Evolutionary conservation across 2,888 invertebrate species (phyloP).

Genomic region (Hemicrepidius hirtus): DNA sequence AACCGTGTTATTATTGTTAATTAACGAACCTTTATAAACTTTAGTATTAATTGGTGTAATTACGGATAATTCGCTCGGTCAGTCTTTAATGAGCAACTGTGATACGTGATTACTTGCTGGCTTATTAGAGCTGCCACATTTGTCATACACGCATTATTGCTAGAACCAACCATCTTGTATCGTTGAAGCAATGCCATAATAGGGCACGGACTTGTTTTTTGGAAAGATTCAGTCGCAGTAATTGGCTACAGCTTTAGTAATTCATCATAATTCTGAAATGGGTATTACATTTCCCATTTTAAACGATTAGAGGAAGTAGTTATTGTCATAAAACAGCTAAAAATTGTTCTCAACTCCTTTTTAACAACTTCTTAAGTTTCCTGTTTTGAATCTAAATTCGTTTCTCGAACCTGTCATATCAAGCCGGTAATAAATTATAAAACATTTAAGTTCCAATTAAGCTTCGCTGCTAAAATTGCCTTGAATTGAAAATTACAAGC

Average conservation of each 20-base stretch:
- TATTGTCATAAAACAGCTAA: constrained; percentile 25
- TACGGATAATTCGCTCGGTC: constrained; percentile 65
- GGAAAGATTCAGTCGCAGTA: constrained; percentile 63
- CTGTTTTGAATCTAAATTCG: constrained; percentile 20
- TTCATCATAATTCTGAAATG: constrained; percentile 42
- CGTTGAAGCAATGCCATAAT: constrained; percentile 65
- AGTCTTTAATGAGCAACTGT: constrained; percentile 65
- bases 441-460: constrained; percentile 36
- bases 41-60: constrained; percentile 69
- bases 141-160: constrained; percentile 63
- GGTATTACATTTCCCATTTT: constrained; percentile 24
- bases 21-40: constrained; percentile 64
- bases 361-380: constrained; percentile 20
- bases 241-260: constrained; percentile 60
- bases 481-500: constrained; percentile 31
- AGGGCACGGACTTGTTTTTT: constrained; percentile 65
- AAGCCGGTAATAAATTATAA: constrained; percentile 23
- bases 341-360: constrained; percentile 1
- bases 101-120: constrained; percentile 67
- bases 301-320: constrained; percentile 29
- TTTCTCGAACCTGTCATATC: constrained; percentile 12
- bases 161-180: constrained; percentile 58
- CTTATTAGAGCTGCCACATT: constrained; percentile 67
- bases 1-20: constrained; percentile 64
- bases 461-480: constrained; percentile 19